Evolutionary conservation across 2,113 vertebrate species (phyloP), one percentile per base, ranked within the genome.

Genomic region (Prionailurus bengalensis): DNA sequence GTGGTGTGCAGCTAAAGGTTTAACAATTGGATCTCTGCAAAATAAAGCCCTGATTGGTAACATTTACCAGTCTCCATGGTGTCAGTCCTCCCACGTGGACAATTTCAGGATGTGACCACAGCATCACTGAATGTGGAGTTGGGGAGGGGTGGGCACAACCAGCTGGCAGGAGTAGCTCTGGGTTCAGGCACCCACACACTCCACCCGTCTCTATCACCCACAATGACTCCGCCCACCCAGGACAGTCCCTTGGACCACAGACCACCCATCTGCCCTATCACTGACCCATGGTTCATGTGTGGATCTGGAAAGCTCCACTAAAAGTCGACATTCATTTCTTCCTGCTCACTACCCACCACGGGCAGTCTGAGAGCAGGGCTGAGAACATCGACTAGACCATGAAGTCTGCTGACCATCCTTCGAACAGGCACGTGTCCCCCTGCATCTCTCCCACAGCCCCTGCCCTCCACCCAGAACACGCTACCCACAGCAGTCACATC

Each of bases 81-180:
- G 11, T 36, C 55, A 83, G 74, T 48, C 16, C 21, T 36, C 21
- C 78, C 53, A n/a, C 8, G 5, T 7, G n/a, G 91, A 14, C 1
- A 31, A 39, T 36, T 76, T 87, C 39, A 68, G 63, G 84, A 66
- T 94, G n/a, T 63, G 55, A 70, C 3, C 2, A 5, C 15, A 53
- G 58, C 0, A 7, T 25, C 93, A 31, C 27, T 33, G 80, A 63
- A 27, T 2, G 13, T 33, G 33, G 65, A 74, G 8, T 1, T 68
- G 36, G 36, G 45, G 66, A 68, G 36, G 39, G 55, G 68, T 61
- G 65, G 0, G 4, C 17, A 9, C 3, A n/a, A 12, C 29, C 21
- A 2, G 70, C 76, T 5, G 1, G 48, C 4, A 63, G 61, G 3
- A 78, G 36, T 0, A n/a, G 33, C 71, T n/a, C 36, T 0, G 2